phyloP scores from a whole-genome alignment of 2,888 invertebrate species.

The Chrysina gloriosa region DNA sequence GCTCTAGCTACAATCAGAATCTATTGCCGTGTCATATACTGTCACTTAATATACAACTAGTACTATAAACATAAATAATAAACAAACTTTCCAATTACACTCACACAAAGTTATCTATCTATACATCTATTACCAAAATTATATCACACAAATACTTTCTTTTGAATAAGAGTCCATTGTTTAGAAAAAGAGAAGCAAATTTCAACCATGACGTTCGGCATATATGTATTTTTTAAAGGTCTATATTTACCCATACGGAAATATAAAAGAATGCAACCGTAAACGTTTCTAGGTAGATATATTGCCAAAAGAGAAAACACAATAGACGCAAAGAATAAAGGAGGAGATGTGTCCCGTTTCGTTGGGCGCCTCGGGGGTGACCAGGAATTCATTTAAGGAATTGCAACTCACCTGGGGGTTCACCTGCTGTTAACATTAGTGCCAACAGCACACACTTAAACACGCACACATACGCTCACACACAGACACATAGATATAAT shows the following conservation, averaged over 20 bases:
- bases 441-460: constrained; percentile 16
- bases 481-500: constrained; percentile 15
- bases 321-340: constrained; percentile 17
- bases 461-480: neutral
- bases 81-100: no score
- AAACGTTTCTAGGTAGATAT: constrained; percentile 10
- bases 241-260: constrained; percentile 19
- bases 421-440: constrained; percentile 37
- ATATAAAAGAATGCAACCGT: constrained; percentile 4
- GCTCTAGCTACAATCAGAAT: no score
- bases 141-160: no score
- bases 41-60: no score
- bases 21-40: no score
- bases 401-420: constrained; percentile 48
- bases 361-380: constrained; percentile 31
- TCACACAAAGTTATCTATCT: no score
- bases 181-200: neutral
- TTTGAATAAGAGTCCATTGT: no score
- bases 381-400: constrained; percentile 50
- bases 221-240: neutral
- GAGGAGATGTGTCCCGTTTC: constrained; percentile 18
- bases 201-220: neutral
- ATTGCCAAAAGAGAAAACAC: constrained; percentile 20
- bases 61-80: no score
- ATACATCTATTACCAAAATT: no score